Conservation (phyloP, 2,113 vertebrate species). For the Chloropsis cyanopogon region DNA sequence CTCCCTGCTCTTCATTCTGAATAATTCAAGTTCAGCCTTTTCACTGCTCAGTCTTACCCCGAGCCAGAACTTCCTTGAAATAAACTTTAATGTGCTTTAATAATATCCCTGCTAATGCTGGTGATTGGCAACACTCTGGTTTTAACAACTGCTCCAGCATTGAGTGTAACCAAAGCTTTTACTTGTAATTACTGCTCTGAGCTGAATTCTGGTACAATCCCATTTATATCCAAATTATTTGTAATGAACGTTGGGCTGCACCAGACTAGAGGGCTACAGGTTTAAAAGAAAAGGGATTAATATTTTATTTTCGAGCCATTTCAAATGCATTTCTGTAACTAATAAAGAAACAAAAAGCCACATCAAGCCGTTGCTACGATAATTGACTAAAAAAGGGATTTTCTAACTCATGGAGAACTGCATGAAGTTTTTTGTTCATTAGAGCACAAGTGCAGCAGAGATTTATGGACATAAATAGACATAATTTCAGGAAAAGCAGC, state of each 20-base stretch:
- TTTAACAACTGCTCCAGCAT: conserved; percentile 31
- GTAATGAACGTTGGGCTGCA: conserved; percentile 3
- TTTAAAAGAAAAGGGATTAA: conserved; percentile 47
- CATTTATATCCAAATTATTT: conserved; percentile 22
- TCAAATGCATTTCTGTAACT: conserved; percentile 35
- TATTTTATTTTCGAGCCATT: conserved; percentile 54
- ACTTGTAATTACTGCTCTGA: conserved; percentile 55
- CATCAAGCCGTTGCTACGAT: not conserved
- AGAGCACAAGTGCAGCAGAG: not conserved
- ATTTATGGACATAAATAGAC: not conserved
- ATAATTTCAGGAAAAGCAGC: not conserved
- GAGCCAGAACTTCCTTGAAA: conserved; percentile 4
- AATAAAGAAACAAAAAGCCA: not conserved
- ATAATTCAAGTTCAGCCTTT: not conserved
- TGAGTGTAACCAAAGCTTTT: conserved; percentile 42
- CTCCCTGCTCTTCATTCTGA: not conserved
- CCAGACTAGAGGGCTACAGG: conserved; percentile 36
- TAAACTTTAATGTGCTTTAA: conserved; percentile 9
- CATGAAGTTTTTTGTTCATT: not conserved
- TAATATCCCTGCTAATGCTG: not conserved
- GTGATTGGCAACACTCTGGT: not conserved
- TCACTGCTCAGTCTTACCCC: not conserved
- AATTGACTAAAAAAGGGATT: conserved; percentile 18
- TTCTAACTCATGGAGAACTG: not conserved
- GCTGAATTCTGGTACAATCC: not conserved